Evolutionary conservation across 2,888 invertebrate genomes (phyloP).

Genomic region (Tuta absoluta): DNA sequence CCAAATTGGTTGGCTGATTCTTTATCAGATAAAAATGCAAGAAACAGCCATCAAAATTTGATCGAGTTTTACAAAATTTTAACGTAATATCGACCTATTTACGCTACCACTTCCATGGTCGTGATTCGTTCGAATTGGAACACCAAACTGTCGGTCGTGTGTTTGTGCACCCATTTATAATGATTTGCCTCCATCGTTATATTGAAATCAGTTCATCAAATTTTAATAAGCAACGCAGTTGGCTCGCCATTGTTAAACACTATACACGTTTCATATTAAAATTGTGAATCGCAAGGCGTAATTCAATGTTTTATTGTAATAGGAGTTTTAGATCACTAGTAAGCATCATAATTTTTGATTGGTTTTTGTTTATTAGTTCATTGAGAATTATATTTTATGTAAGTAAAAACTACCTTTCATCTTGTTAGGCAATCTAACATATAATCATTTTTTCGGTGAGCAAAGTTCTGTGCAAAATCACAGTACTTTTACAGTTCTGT

Average conservation of each 20-base stretch:
- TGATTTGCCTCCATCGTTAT: slow-evolving; percentile 42
- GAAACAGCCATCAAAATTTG: too few species aligned
- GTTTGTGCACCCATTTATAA: slow-evolving; percentile 46
- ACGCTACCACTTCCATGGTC: slow-evolving; percentile 7
- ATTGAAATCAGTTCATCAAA: slow-evolving; percentile 37
- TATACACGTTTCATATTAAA: slow-evolving; percentile 5
- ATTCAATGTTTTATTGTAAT: background rate
- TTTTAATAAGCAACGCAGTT: slow-evolving; percentile 28
- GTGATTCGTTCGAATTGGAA: slow-evolving; percentile 37
- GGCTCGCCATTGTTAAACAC: slow-evolving; percentile 22
- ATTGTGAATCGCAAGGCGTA: background rate
- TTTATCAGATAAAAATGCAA: too few species aligned
- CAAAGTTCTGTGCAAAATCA: too few species aligned
- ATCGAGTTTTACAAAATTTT: too few species aligned
- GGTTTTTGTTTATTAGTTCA: too few species aligned
- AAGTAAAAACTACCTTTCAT: too few species aligned
- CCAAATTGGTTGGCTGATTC: too few species aligned
- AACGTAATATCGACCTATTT: slow-evolving; percentile 15
- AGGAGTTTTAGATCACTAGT: background rate
- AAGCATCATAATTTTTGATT: too few species aligned
- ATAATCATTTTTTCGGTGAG: too few species aligned
- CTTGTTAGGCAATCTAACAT: too few species aligned
- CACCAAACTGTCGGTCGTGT: slow-evolving; percentile 31
- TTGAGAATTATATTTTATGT: too few species aligned
- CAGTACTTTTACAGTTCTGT: too few species aligned